A percentile compares a stretch with the other conserved stretches of the same genome.
These are phyloP conservation scores for Ecdyonurus torrentis DNA, from an alignment of 2,888 invertebrate species.

Conservation along the genomic window DNA sequence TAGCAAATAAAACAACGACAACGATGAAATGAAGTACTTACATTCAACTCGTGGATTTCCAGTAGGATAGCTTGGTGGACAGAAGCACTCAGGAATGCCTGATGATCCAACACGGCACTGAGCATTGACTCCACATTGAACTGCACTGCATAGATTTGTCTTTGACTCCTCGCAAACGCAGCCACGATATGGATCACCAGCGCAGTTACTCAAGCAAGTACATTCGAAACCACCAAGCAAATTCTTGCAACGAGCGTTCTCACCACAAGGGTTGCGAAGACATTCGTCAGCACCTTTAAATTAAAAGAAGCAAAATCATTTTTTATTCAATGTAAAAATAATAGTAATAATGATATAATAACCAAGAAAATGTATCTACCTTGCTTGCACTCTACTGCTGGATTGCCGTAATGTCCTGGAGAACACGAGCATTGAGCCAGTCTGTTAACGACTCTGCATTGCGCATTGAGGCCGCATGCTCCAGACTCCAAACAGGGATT, in stretches of 20 bases:
- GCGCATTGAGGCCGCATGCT: conserved; percentile 69
- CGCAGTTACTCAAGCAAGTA: conserved; percentile 59
- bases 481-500: conserved; percentile 64
- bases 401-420: conserved; percentile 54
- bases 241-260: conserved; percentile 67
- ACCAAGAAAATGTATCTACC: conserved; percentile 20
- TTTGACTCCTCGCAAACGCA: conserved; percentile 50
- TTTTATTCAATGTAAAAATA: neutral
- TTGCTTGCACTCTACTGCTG: conserved; percentile 47
- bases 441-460: conserved; percentile 62
- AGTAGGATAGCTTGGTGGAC: conserved; percentile 61
- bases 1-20: no score
- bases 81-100: conserved; percentile 58
- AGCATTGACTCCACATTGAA: conserved; percentile 67
- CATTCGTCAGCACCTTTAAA: conserved; percentile 28
- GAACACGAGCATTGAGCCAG: conserved; percentile 62
- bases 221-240: conserved; percentile 61
- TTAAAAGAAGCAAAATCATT: neutral
- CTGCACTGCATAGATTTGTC: conserved; percentile 58
- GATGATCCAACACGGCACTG: conserved; percentile 52
- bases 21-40: no score
- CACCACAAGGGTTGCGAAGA: conserved; percentile 65
- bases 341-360: neutral
- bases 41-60: conserved; percentile 78
- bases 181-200: conserved; percentile 63